Evolutionary conservation across 2,888 invertebrate species (phyloP).

Genomic region (Steinernema scapterisci): DNA sequence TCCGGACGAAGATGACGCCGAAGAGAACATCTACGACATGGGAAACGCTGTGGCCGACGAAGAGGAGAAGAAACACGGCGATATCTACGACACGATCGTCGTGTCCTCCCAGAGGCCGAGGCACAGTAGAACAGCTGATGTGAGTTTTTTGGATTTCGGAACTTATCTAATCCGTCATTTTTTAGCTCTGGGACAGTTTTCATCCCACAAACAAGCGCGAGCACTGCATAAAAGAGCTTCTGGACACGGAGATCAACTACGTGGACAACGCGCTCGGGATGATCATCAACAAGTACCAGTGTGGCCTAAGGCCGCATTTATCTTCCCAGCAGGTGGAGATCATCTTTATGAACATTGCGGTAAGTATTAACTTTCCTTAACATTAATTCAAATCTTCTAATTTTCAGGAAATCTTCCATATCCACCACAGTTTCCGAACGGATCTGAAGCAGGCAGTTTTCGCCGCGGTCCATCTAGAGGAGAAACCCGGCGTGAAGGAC

Average conservation of each 20-base stretch:
- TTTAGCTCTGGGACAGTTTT: slow-evolving; percentile 51
- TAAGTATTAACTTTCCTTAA: slow-evolving; percentile 68
- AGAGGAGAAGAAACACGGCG: slow-evolving; percentile 36
- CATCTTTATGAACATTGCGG: slow-evolving; percentile 89
- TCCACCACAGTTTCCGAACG: slow-evolving; percentile 47
- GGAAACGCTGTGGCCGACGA: slow-evolving; percentile 37
- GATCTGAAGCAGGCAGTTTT: slow-evolving; percentile 55
- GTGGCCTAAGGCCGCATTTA: slow-evolving; percentile 75
- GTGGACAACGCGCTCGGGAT: slow-evolving; percentile 80
- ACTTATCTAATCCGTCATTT: slow-evolving; percentile 4
- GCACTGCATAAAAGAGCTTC: slow-evolving; percentile 79
- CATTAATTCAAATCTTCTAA: too few species aligned
- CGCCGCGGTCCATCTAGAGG: slow-evolving; percentile 43
- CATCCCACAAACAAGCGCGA: slow-evolving; percentile 80
- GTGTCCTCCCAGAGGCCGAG: slow-evolving; percentile 32
- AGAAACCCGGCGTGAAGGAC: slow-evolving; percentile 26
- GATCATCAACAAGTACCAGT: slow-evolving; percentile 68
- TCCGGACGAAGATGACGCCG: slow-evolving; percentile 46
- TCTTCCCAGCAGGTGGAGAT: slow-evolving; percentile 78
- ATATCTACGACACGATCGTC: slow-evolving; percentile 53
- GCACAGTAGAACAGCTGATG: background rate
- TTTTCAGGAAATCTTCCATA: slow-evolving; percentile 44
- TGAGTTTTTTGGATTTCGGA: background rate
- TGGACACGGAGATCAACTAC: slow-evolving; percentile 96
- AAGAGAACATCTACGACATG: slow-evolving; percentile 50